phyloP scores from a whole-genome alignment of 2,888 invertebrate species.

The Choreutis nemorana region DNA sequence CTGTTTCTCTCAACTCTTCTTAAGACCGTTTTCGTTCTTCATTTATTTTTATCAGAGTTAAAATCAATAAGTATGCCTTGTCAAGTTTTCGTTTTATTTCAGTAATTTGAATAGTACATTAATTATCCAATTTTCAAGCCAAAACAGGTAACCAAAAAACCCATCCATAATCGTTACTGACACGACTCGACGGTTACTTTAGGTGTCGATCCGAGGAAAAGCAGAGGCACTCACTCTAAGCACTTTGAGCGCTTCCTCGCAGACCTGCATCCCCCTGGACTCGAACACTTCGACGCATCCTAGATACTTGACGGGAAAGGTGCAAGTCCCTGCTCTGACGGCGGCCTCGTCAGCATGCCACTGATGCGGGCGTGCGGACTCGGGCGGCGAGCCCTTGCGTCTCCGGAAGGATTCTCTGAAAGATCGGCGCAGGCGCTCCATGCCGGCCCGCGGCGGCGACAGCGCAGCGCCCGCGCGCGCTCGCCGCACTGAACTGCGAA shows the following conservation, averaged over 20 bases:
- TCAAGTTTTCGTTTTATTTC: no score
- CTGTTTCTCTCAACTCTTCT: no score
- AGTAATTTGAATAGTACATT: no score
- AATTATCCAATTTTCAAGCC: no score
- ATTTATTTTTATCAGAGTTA: no score
- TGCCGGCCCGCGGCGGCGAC: conserved; percentile 66
- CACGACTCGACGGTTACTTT: no score
- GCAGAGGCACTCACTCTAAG: conserved; percentile 84
- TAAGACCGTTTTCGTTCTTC: no score
- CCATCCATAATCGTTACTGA: no score
- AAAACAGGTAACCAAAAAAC: no score
- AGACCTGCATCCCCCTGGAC: conserved; percentile 99
- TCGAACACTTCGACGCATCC: conserved; percentile 99
- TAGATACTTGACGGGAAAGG: conserved; percentile 97
- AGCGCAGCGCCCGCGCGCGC: conserved; percentile 31
- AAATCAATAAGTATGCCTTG: no score
- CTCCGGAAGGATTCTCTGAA: conserved; percentile 94
- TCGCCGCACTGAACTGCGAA: conserved; percentile 46
- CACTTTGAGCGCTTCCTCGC: conserved; percentile 98
- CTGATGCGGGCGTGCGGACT: conserved; percentile 95
- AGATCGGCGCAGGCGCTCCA: conserved; percentile 89
- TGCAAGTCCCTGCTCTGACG: conserved; percentile 95
- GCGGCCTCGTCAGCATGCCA: conserved; percentile 99
- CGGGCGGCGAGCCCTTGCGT: conserved; percentile 86
- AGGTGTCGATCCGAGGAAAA: no score